Percentiles rank a stretch among this genome's conserved stretches.
Evolutionary conservation across 1,140 invertebrate species (phyloP).

Genomic region (Eriocheir sinensis): DNA sequence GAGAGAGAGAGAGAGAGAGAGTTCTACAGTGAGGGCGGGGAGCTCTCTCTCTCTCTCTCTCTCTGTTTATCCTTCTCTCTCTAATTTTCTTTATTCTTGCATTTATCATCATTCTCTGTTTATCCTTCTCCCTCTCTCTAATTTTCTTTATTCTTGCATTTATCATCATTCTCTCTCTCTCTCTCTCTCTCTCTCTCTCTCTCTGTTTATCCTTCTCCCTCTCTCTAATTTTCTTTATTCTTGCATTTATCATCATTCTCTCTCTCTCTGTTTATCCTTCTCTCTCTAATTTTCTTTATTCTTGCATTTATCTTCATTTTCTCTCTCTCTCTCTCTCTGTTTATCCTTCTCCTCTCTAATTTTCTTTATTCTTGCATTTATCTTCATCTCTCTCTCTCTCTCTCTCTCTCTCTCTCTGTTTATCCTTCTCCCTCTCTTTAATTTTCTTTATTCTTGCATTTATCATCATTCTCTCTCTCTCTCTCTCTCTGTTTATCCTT

Average conservation of each 20-base stretch:
- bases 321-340: slow-evolving; percentile 32
- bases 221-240: not conserved
- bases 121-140: too few species aligned
- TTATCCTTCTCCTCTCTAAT: not conserved
- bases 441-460: too few species aligned
- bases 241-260: not conserved
- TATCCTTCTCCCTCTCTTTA: too few species aligned
- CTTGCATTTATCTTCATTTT: not conserved
- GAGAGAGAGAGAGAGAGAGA: too few species aligned
- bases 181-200: not conserved
- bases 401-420: not conserved
- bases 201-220: not conserved
- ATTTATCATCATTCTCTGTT: too few species aligned
- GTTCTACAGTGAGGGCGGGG: too few species aligned
- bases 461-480: too few species aligned
- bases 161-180: not conserved
- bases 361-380: too few species aligned
- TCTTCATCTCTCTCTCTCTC: not conserved
- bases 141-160: not conserved
- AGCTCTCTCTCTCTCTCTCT: too few species aligned
- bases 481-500: too few species aligned
- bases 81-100: not conserved
- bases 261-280: slow-evolving; percentile 20
- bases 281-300: not conserved
- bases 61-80: too few species aligned